phyloP scores from a whole-genome alignment of 2,888 invertebrate genomes.

The Macrophya alboannulata region DNA sequence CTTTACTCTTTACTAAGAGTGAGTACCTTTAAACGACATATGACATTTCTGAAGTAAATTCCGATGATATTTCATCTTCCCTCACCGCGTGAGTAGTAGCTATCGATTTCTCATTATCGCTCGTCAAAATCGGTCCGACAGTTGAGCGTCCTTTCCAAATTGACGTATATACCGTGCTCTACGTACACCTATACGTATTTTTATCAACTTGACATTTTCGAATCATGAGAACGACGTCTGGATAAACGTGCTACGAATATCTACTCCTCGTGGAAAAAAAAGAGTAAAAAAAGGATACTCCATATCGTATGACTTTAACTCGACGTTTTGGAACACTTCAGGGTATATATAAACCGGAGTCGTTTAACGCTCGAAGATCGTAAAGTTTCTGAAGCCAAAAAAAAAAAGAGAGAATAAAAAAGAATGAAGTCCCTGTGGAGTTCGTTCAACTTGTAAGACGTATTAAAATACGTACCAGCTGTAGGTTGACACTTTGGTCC shows the following conservation, averaged over 20 bases:
- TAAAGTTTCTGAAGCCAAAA: background rate
- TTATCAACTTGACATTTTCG: background rate
- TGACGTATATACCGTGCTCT: background rate
- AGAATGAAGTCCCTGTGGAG: background rate
- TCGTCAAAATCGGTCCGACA: constrained; percentile 23
- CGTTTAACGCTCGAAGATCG: background rate
- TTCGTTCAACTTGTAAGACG: background rate
- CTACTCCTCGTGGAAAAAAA: background rate
- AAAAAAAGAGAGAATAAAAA: background rate
- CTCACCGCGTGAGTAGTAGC: background rate
- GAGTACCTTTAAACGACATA: background rate
- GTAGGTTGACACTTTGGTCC: constrained; percentile 12
- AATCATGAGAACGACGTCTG: background rate
- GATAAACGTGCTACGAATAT: background rate
- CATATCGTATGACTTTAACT: background rate
- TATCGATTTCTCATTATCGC: constrained; percentile 44
- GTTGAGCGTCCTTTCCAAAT: background rate
- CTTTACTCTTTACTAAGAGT: background rate
- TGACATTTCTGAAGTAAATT: background rate
- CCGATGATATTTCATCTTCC: background rate
- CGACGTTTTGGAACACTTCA: too few species aligned
- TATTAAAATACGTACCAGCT: background rate
- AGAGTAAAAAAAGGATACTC: background rate
- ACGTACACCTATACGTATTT: background rate
- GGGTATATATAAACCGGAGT: background rate